Percentiles rank a stretch among this genome's conserved stretches.
Evolutionary conservation across 1,140 invertebrate species (phyloP).

Genomic region (Papilio aristodemus): DNA sequence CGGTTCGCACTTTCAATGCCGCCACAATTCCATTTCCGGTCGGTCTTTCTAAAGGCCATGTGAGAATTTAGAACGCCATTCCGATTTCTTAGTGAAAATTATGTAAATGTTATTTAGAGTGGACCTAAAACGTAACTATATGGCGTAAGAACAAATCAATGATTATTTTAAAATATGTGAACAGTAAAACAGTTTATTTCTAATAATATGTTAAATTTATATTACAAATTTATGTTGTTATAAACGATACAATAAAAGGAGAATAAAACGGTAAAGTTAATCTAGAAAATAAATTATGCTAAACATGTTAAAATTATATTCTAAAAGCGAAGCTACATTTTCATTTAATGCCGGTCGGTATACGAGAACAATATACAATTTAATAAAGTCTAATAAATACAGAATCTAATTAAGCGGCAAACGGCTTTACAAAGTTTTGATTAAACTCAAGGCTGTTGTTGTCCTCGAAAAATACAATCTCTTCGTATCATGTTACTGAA

Average conservation of each 20-base stretch:
- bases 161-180: background rate
- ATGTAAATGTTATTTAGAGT: background rate
- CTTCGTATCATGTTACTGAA: slow-evolving; percentile 25
- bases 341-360: slow-evolving; percentile 1
- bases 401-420: slow-evolving; percentile 39
- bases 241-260: background rate
- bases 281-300: background rate
- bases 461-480: slow-evolving; percentile 38
- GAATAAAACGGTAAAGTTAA: background rate
- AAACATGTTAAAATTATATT: background rate
- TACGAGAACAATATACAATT: slow-evolving; percentile 37
- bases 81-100: slow-evolving; percentile 20
- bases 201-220: no score
- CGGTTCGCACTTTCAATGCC: slow-evolving; percentile 49
- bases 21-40: slow-evolving; percentile 37
- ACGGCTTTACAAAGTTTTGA: slow-evolving; percentile 47
- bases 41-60: slow-evolving; percentile 21
- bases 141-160: background rate
- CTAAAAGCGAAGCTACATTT: background rate
- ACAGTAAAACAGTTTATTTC: no score
- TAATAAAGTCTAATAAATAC: slow-evolving; percentile 42
- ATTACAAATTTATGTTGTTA: background rate
- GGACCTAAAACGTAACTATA: background rate
- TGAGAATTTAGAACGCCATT: slow-evolving; percentile 30
- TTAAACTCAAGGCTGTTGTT: slow-evolving; percentile 40